A percentile compares a stretch with the other conserved stretches of the same genome.
Evolutionary conservation across 2,113 vertebrate species (phyloP).

Genomic region (Crotalus tigris): DNA sequence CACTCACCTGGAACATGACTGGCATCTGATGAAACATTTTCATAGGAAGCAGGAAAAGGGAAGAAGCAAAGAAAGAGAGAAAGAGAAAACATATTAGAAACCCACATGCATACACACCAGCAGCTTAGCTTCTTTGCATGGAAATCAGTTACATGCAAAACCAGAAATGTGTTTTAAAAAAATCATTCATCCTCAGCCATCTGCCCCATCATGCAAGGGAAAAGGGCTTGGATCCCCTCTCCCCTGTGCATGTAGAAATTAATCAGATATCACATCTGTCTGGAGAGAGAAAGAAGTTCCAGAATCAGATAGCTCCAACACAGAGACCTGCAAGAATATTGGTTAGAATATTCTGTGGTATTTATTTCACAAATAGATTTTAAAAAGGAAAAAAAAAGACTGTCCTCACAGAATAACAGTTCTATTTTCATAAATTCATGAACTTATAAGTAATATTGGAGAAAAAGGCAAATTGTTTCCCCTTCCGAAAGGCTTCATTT

Average conservation of each 20-base stretch:
- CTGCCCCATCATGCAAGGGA: conserved; percentile 73
- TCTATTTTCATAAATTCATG: conserved; percentile 64
- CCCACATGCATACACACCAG: conserved; percentile 57
- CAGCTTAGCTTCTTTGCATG: conserved; percentile 71
- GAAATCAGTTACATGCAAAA: conserved; percentile 81
- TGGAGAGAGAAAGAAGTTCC: conserved; percentile 61
- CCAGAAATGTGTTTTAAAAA: conserved; percentile 56
- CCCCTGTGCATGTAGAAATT: conserved; percentile 75
- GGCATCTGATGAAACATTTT: conserved; percentile 83
- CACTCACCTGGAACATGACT: conserved; percentile 93
- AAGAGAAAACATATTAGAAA: conserved; percentile 70
- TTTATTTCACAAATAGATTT: conserved; percentile 58
- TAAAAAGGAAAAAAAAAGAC: conserved; percentile 22
- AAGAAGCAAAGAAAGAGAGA: conserved; percentile 37
- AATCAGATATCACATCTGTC: conserved; percentile 67
- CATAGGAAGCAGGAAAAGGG: conserved; percentile 70
- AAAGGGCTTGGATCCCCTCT: conserved; percentile 56
- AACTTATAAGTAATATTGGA: conserved; percentile 37
- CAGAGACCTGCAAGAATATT: conserved; percentile 76
- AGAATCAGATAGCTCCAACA: conserved; percentile 72
- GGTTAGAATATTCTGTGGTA: conserved; percentile 71
- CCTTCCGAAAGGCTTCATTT: conserved; percentile 45
- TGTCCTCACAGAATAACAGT: conserved; percentile 33
- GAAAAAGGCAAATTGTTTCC: conserved; percentile 53
- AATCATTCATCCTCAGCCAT: conserved; percentile 63